phyloP scores from a whole-genome alignment of 2,797 vertebrate species.

The Hippoglossus hippoglossus region DNA sequence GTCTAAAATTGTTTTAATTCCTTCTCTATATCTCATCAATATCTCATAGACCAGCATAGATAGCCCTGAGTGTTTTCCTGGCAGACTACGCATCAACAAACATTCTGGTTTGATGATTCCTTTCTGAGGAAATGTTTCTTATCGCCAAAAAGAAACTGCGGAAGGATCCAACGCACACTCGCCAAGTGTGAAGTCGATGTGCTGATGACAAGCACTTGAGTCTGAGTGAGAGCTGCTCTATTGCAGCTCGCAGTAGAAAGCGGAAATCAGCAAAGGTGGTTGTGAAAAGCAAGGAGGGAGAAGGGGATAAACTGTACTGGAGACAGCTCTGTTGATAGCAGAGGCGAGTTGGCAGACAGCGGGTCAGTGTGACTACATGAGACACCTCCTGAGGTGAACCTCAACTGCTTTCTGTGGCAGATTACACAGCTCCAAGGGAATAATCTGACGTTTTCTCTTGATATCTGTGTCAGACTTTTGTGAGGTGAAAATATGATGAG shows the following conservation, averaged over 20 bases:
- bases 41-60: not conserved
- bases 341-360: slow-evolving; percentile 47
- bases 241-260: slow-evolving; percentile 17
- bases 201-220: slow-evolving; percentile 42
- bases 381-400: slow-evolving; percentile 58
- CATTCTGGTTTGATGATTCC: slow-evolving; percentile 24
- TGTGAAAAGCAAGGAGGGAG: slow-evolving; percentile 31
- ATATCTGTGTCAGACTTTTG: slow-evolving; percentile 55
- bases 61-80: slow-evolving; percentile 20
- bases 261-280: slow-evolving; percentile 50
- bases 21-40: too few relatives aligned
- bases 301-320: slow-evolving; percentile 38
- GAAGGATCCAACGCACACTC: slow-evolving; percentile 40
- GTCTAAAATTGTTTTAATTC: too few relatives aligned
- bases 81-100: slow-evolving; percentile 16
- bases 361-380: slow-evolving; percentile 48
- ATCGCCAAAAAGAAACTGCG: slow-evolving; percentile 25
- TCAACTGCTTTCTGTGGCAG: slow-evolving; percentile 56
- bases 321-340: slow-evolving; percentile 55
- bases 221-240: slow-evolving; percentile 34
- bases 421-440: slow-evolving; percentile 52
- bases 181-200: slow-evolving; percentile 38
- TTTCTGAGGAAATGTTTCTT: slow-evolving; percentile 37
- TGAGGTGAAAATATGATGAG: slow-evolving; percentile 41
- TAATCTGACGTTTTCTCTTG: slow-evolving; percentile 61